Conservation (phyloP, 2,888 invertebrate genomes). For the Phengaris alcon region DNA sequence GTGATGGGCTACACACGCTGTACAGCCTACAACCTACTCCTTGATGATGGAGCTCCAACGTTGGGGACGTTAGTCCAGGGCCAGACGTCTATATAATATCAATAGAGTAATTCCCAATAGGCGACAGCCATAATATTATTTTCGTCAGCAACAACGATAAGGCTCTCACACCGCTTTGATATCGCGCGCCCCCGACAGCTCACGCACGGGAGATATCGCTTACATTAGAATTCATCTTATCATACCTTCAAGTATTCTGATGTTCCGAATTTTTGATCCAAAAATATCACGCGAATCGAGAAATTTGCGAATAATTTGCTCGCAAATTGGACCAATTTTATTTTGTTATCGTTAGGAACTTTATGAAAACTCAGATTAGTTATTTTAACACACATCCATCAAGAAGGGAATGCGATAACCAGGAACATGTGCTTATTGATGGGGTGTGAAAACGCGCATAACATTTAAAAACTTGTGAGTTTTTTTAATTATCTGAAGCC, state of each 20-base stretch:
- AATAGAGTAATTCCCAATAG: too few species aligned
- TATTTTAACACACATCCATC: too few species aligned
- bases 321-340: background rate
- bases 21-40: too few species aligned
- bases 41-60: too few species aligned
- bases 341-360: background rate
- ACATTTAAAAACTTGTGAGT: background rate
- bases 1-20: too few species aligned
- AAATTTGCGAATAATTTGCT: conserved; percentile 1
- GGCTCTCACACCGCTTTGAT: background rate
- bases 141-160: background rate
- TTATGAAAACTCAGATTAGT: background rate
- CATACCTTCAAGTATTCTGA: background rate
- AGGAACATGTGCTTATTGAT: background rate
- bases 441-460: background rate
- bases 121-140: too few species aligned
- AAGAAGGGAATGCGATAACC: background rate
- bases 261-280: background rate
- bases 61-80: too few species aligned
- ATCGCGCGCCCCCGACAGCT: background rate
- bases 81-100: too few species aligned
- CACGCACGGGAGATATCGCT: background rate
- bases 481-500: background rate
- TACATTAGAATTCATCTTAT: background rate
- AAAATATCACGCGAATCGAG: background rate